These are phyloP conservation scores for Ellobium chinense DNA, from an alignment of 2,888 invertebrate species.

Conservation along the genomic window DNA sequence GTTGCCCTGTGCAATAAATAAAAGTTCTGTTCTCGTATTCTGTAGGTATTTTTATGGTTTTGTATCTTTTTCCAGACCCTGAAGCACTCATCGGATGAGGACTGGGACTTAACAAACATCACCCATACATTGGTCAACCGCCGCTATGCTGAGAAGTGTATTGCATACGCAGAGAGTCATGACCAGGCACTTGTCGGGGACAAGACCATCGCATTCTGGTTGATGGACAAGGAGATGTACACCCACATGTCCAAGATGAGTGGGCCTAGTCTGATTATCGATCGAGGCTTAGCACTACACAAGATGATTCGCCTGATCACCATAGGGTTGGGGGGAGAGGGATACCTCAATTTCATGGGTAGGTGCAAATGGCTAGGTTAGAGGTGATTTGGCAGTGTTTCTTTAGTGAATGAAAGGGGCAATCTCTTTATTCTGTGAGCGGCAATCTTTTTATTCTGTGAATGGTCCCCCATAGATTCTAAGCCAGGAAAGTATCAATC, in stretches of 20 bases:
- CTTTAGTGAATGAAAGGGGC: too few species aligned
- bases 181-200: slow-evolving; percentile 92
- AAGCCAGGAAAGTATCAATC: too few species aligned
- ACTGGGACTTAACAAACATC: slow-evolving; percentile 95
- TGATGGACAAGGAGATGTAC: slow-evolving; percentile 99
- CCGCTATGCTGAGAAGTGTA: slow-evolving; percentile 96
- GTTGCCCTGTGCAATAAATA: neutral
- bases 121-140: slow-evolving; percentile 96
- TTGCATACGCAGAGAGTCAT: slow-evolving; percentile 98
- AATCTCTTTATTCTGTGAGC: too few species aligned
- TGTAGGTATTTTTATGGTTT: neutral
- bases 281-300: slow-evolving; percentile 96
- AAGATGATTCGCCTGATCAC: slow-evolving; percentile 98
- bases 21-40: neutral
- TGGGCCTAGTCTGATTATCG: slow-evolving; percentile 83
- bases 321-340: slow-evolving; percentile 96
- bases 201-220: slow-evolving; percentile 99
- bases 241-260: slow-evolving; percentile 91
- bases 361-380: too few species aligned
- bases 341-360: slow-evolving; percentile 99
- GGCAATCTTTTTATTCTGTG: too few species aligned
- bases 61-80: slow-evolving; percentile 69
- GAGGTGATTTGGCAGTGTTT: too few species aligned
- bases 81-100: slow-evolving; percentile 87
- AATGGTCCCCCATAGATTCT: too few species aligned